Conservation (phyloP, 1,140 invertebrate species). For the Chironomus tepperi region DNA sequence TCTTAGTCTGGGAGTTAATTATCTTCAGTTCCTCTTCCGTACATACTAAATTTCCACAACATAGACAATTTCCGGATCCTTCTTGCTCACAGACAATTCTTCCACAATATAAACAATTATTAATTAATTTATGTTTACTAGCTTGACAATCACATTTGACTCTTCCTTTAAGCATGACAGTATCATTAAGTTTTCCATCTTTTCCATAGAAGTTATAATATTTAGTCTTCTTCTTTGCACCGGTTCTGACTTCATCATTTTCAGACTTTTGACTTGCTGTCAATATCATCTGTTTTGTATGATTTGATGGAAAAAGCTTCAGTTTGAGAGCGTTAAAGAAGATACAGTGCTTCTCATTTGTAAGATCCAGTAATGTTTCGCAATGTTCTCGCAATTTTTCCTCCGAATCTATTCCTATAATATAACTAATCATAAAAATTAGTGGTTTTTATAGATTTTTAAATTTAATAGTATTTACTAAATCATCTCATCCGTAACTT, state of each 20-base stretch:
- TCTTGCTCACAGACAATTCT: conserved; percentile 93
- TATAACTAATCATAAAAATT: conserved; percentile 26
- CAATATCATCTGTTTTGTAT: conserved; percentile 41
- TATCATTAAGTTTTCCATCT: conserved; percentile 56
- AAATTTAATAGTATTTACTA: conserved; percentile 41
- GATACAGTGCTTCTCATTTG: conserved; percentile 27
- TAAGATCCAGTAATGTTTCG: conserved; percentile 25
- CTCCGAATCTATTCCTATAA: conserved; percentile 24
- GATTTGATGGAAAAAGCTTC: conserved; percentile 15
- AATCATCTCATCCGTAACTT: conserved; percentile 53
- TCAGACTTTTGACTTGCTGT: conserved; percentile 33
- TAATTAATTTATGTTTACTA: conserved; percentile 78
- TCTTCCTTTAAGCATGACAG: conserved; percentile 62
- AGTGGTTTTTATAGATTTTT: not conserved
- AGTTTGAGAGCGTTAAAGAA: conserved; percentile 19
- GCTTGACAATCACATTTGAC: conserved; percentile 89
- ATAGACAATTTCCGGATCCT: conserved; percentile 91
- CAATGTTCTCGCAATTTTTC: conserved; percentile 24
- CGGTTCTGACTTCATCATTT: conserved; percentile 24
- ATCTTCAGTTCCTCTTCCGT: conserved; percentile 63
- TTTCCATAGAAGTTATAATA: conserved; percentile 65
- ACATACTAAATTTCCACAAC: conserved; percentile 76
- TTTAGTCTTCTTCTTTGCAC: conserved; percentile 61
- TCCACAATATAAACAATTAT: conserved; percentile 91
- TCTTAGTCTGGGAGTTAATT: conserved; percentile 55